Percentiles rank a stretch among this genome's conserved stretches.
phyloP scores from a whole-genome alignment of 2,888 invertebrate species.

The Strigamia transsilvanica region DNA sequence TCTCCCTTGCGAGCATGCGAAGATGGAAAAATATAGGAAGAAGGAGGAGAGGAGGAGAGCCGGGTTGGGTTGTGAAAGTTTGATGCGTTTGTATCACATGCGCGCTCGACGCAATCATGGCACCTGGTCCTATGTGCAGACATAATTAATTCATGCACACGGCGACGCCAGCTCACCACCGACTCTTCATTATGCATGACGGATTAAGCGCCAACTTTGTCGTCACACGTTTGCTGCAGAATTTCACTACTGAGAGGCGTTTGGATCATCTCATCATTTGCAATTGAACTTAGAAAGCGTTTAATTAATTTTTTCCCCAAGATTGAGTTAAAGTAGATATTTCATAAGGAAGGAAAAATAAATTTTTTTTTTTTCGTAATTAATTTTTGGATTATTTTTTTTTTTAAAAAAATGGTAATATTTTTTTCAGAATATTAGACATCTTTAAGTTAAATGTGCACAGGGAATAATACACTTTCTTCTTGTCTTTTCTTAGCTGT shows the following conservation, averaged over 20 bases:
- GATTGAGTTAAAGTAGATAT: no score
- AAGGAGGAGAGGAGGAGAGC: neutral
- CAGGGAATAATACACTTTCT: neutral
- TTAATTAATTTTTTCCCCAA: neutral
- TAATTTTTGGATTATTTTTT: no score
- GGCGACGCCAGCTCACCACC: slow-evolving; percentile 30
- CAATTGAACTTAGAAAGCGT: neutral
- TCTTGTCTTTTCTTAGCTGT: neutral
- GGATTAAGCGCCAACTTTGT: slow-evolving; percentile 30
- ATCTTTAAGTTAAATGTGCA: neutral
- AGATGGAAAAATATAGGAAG: neutral
- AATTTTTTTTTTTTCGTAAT: no score
- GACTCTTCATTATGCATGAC: slow-evolving; percentile 30
- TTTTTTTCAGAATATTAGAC: neutral
- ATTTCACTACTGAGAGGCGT: neutral
- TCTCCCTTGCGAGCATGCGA: neutral
- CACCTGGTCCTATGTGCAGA: slow-evolving; percentile 26
- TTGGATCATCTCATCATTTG: slow-evolving; percentile 18
- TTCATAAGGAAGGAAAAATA: no score
- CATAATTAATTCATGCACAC: slow-evolving; percentile 30
- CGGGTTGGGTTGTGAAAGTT: slow-evolving; percentile 19
- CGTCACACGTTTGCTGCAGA: slow-evolving; percentile 15
- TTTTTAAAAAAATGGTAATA: neutral
- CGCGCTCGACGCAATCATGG: slow-evolving; percentile 30
- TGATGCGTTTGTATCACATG: slow-evolving; percentile 5